Conservation (phyloP, 2,113 vertebrate species). For the Arizona elegans region DNA sequence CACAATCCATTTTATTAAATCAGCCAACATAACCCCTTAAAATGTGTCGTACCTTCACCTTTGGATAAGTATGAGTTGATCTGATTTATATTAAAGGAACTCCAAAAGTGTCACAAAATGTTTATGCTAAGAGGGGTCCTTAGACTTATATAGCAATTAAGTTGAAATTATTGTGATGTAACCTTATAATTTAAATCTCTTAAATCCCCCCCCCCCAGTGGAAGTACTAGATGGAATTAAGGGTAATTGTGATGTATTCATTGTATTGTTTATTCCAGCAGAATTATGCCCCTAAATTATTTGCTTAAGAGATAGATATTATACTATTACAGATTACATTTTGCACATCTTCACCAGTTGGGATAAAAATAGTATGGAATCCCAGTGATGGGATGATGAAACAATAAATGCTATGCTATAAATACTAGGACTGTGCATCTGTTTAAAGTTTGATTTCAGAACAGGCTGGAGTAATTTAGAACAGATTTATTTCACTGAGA, state of each 20-base stretch:
- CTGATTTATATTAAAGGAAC: slow-evolving; percentile 8
- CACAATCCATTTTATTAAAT: slow-evolving; percentile 39
- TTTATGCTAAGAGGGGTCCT: neutral
- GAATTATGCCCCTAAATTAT: neutral
- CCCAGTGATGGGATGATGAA: neutral
- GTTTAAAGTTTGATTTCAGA: neutral
- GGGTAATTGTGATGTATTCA: no score
- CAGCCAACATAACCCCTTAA: slow-evolving; percentile 1
- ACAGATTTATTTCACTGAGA: neutral
- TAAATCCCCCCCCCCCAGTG: no score
- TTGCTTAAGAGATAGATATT: neutral
- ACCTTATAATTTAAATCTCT: neutral
- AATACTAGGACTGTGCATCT: neutral
- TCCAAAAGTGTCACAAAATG: slow-evolving; percentile 16
- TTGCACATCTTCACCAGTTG: neutral
- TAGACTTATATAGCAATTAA: neutral
- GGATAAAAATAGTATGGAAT: neutral
- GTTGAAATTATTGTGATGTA: slow-evolving; percentile 6
- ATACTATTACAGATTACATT: neutral
- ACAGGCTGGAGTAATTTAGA: neutral
- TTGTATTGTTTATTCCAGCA: neutral
- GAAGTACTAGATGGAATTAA: neutral
- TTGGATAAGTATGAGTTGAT: slow-evolving; percentile 6
- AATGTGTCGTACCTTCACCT: slow-evolving; percentile 29
- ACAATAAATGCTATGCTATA: neutral